Conservation (phyloP, 2,113 vertebrate genomes). For the Crotalus viridis region DNA sequence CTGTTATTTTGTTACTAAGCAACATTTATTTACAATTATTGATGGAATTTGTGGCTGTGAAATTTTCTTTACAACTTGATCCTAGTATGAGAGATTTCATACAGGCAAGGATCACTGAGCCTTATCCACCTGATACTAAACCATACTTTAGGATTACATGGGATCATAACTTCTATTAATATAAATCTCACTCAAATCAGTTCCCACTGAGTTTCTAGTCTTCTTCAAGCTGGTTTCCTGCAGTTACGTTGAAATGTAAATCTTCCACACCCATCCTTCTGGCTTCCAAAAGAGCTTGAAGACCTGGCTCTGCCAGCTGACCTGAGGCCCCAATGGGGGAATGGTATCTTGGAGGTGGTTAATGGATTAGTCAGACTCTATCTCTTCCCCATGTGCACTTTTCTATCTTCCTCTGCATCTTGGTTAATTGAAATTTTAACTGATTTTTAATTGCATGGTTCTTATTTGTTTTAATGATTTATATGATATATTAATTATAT, state of each 20-base stretch:
- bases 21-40: not conserved
- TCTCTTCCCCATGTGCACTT: not conserved
- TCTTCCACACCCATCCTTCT: too few relatives aligned
- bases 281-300: too few relatives aligned
- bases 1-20: not conserved
- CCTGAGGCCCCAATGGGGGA: too few relatives aligned
- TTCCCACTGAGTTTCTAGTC: not conserved
- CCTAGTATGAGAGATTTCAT: not conserved
- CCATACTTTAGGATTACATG: not conserved
- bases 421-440: not conserved
- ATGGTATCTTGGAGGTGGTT: too few relatives aligned
- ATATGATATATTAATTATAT: not conserved
- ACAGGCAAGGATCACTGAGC: not conserved
- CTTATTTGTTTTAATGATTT: not conserved
- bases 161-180: not conserved
- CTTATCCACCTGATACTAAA: not conserved
- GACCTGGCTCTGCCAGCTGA: too few relatives aligned
- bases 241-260: not conserved
- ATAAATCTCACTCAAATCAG: not conserved
- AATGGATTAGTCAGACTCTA: too few relatives aligned
- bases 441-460: not conserved
- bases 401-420: not conserved
- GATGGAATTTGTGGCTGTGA: not conserved
- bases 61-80: not conserved
- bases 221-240: not conserved